phyloP scores from a whole-genome alignment of 2,888 invertebrate species.

The Callimorpha dominula region DNA sequence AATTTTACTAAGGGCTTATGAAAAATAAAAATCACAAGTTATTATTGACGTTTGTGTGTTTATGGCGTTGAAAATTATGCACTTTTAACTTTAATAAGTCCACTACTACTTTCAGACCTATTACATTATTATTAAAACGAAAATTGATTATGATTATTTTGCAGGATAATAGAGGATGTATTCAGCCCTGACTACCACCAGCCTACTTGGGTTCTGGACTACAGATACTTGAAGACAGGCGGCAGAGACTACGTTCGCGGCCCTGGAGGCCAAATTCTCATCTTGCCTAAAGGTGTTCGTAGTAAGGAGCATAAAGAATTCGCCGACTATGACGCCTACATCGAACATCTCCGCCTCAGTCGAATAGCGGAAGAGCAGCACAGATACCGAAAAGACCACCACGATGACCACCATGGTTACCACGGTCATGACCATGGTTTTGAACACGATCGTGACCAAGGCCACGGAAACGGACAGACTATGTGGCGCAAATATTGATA shows the following conservation, averaged over 20 bases:
- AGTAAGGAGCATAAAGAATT: slow-evolving; percentile 66
- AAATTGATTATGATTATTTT: background rate
- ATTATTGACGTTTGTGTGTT: no score
- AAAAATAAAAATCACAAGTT: no score
- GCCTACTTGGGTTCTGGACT: slow-evolving; percentile 75
- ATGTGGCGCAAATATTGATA: slow-evolving; percentile 13
- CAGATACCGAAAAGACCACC: slow-evolving; percentile 2
- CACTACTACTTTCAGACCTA: no score
- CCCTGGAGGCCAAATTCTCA: slow-evolving; percentile 75
- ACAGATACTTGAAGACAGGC: slow-evolving; percentile 75
- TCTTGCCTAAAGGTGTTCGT: slow-evolving; percentile 67
- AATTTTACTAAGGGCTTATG: no score
- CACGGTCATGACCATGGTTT: background rate
- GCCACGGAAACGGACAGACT: slow-evolving; percentile 15
- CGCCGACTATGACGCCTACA: slow-evolving; percentile 69
- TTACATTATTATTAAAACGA: no score
- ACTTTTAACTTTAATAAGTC: no score
- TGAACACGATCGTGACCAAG: background rate
- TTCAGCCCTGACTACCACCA: slow-evolving; percentile 75
- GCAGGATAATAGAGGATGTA: slow-evolving; percentile 70
- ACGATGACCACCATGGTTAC: background rate
- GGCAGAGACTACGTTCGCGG: slow-evolving; percentile 76
- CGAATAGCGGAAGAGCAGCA: slow-evolving; percentile 55
- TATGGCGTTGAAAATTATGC: no score
- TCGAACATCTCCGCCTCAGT: slow-evolving; percentile 70